phyloP scores from a whole-genome alignment of 92 coral and sea anemone genomes.

The Paramuricea clavata region DNA sequence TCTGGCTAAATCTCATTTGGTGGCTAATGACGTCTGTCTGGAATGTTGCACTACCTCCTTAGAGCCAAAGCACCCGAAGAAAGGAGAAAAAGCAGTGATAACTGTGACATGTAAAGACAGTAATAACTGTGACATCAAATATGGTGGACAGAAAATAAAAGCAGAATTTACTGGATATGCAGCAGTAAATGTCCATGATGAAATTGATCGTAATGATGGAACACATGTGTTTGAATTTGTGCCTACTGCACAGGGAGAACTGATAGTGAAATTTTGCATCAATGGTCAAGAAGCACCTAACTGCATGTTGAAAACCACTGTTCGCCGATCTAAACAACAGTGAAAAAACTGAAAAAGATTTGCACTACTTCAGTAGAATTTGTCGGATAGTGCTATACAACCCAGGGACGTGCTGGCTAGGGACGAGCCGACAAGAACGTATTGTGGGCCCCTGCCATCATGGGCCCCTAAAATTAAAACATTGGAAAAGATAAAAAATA shows the following conservation, averaged over 20 bases:
- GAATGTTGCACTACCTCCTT: neutral
- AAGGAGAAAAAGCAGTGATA: neutral
- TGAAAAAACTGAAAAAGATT: too few relatives aligned
- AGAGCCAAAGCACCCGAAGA: neutral
- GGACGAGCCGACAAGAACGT: too few relatives aligned
- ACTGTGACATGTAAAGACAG: neutral
- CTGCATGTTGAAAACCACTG: neutral
- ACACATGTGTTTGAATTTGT: neutral
- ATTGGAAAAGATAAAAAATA: too few relatives aligned
- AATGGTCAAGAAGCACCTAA: neutral
- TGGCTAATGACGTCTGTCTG: neutral
- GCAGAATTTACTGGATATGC: neutral
- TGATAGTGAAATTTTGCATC: neutral
- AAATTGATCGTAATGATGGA: neutral
- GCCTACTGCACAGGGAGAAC: neutral
- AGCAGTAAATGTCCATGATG: neutral
- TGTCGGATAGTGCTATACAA: too few relatives aligned
- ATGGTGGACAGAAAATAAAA: neutral
- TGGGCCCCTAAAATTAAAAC: too few relatives aligned
- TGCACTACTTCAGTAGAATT: too few relatives aligned
- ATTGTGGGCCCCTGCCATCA: too few relatives aligned
- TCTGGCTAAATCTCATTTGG: neutral
- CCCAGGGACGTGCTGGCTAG: too few relatives aligned
- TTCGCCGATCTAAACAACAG: too few relatives aligned
- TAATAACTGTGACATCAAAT: neutral